A percentile compares a stretch with the other conserved stretches of the same genome.
These are phyloP conservation scores for Anas platyrhynchos DNA, from an alignment of 2,113 vertebrate genomes.

Conservation along the genomic window DNA sequence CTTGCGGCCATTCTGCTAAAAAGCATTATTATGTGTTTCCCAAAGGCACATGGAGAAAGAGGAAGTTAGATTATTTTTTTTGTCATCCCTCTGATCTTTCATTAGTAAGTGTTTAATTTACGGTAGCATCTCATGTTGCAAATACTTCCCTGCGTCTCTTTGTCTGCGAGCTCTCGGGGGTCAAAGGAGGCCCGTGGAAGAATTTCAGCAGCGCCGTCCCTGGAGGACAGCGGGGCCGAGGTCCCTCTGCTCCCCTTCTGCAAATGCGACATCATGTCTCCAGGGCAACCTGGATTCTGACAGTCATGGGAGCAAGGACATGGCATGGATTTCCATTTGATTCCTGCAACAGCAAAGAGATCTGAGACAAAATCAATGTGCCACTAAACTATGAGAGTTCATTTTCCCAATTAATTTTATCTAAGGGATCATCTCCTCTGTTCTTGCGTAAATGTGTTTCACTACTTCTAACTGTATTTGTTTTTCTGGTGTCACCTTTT, in stretches of 20 bases:
- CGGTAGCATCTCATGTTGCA: conserved; percentile 51
- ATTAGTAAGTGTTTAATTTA: conserved; percentile 44
- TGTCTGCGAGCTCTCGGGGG: not conserved
- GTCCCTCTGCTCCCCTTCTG: not conserved
- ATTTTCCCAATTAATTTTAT: conserved; percentile 28
- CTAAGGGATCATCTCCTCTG: not conserved
- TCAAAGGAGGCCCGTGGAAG: not conserved
- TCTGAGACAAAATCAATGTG: conserved; percentile 38
- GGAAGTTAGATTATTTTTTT: conserved; percentile 32
- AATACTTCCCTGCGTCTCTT: conserved; percentile 37
- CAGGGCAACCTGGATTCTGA: conserved; percentile 46
- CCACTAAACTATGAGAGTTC: not conserved
- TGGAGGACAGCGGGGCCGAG: not conserved
- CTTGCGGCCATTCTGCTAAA: conserved; percentile 18
- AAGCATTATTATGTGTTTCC: conserved; percentile 17
- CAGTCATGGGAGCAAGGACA: conserved; percentile 21
- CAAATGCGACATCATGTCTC: not conserved
- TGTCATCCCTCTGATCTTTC: conserved; percentile 53
- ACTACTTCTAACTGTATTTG: not conserved
- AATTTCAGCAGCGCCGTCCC: conserved; percentile 1
- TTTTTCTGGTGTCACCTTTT: not conserved
- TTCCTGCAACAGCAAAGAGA: conserved; percentile 17
- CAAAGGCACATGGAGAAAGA: conserved; percentile 28
- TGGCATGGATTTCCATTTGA: conserved; percentile 42
- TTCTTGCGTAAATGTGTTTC: not conserved